A percentile compares a stretch with the other conserved stretches of the same genome.
Evolutionary conservation across 92 coral and sea anemone genomes (phyloP).

Genomic region (Scolanthus callimorphus): DNA sequence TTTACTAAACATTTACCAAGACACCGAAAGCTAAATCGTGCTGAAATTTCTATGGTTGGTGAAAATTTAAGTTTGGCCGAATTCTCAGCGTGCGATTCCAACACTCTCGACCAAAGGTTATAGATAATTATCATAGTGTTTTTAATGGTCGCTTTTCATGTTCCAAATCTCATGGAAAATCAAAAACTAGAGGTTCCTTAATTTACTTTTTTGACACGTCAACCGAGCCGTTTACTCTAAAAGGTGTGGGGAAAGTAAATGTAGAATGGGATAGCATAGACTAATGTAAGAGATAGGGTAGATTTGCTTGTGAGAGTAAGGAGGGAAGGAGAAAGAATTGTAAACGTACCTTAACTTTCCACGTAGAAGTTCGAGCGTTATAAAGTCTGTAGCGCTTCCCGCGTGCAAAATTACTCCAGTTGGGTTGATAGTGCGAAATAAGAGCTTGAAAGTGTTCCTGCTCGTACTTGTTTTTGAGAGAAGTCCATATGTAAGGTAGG

Average conservation of each 20-base stretch:
- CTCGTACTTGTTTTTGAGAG: constrained; percentile 20
- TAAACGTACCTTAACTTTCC: constrained; percentile 92
- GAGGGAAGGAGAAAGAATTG: background rate
- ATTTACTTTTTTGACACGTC: too few species aligned
- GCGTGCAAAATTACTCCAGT: constrained; percentile 84
- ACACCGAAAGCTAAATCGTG: background rate
- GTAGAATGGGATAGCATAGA: too few species aligned
- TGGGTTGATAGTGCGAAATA: constrained; percentile 82
- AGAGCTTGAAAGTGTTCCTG: constrained; percentile 43
- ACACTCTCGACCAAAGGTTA: constrained; percentile 38
- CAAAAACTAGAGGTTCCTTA: too few species aligned
- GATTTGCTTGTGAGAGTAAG: background rate
- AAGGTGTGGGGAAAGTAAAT: too few species aligned
- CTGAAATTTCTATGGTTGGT: background rate
- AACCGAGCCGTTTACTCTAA: too few species aligned
- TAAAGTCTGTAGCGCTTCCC: constrained; percentile 65
- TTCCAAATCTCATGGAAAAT: too few species aligned
- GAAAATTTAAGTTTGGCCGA: constrained; percentile 7
- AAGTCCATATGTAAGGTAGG: constrained; percentile 62
- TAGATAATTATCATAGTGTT: constrained; percentile 17
- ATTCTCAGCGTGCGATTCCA: constrained; percentile 39
- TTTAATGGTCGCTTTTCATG: too few species aligned
- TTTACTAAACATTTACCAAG: background rate
- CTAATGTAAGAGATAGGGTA: background rate
- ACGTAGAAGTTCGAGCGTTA: constrained; percentile 84